phyloP scores from a whole-genome alignment of 2,888 invertebrate species.

The Monochamus alternatus region DNA sequence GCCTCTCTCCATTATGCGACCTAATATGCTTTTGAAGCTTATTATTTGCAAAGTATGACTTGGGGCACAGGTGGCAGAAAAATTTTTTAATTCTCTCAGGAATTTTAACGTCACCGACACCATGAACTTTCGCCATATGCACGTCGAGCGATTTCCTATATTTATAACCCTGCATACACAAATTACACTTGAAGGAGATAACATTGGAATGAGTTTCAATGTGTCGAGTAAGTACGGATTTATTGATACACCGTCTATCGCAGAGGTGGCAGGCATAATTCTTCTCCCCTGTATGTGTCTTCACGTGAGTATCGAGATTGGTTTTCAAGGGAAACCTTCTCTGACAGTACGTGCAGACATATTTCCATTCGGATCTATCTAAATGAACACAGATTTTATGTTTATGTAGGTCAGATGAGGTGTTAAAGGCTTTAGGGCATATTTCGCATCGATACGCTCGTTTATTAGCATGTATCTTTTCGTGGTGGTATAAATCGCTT shows the following conservation, averaged over 20 bases:
- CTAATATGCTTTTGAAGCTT: conserved; percentile 65
- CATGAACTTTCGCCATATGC: conserved; percentile 73
- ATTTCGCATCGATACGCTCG: conserved; percentile 63
- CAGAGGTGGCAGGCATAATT: conserved; percentile 66
- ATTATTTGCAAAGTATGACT: conserved; percentile 63
- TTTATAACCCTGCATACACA: conserved; percentile 73
- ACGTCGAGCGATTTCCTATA: conserved; percentile 72
- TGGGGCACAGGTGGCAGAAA: conserved; percentile 63
- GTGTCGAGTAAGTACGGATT: conserved; percentile 62
- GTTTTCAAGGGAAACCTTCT: conserved; percentile 65
- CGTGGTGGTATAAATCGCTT: conserved; percentile 66
- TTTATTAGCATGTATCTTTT: conserved; percentile 66
- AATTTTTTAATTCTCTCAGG: conserved; percentile 72
- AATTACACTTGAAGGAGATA: conserved; percentile 68
- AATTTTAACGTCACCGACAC: conserved; percentile 69
- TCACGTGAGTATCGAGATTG: conserved; percentile 64
- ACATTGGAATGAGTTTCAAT: conserved; percentile 64
- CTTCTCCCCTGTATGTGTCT: conserved; percentile 65
- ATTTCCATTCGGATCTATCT: conserved; percentile 64
- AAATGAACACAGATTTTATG: conserved; percentile 66
- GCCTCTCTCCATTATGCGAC: conserved; percentile 63
- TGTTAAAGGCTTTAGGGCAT: conserved; percentile 67
- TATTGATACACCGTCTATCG: conserved; percentile 63
- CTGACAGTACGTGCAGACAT: conserved; percentile 62
- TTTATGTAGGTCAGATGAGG: conserved; percentile 66